Percentiles rank a stretch among this genome's conserved stretches.
These are phyloP conservation scores for Sinocyclocheilus rhinocerous DNA, from an alignment of 2,113 vertebrate genomes.

Conservation along the genomic window DNA sequence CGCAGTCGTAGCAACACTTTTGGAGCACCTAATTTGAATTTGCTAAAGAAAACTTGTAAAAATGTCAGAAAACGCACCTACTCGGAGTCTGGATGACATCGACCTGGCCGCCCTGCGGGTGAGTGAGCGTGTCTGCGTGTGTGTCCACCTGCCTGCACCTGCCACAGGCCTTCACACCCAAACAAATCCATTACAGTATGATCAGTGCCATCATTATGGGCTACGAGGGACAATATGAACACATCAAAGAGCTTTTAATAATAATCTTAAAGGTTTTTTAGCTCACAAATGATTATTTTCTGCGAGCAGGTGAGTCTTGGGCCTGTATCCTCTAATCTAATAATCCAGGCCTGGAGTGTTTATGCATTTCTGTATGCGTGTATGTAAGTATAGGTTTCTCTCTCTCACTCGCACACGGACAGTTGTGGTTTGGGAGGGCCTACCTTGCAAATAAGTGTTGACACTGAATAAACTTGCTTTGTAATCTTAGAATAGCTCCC, in stretches of 20 bases:
- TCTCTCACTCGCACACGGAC: neutral
- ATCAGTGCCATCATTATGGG: neutral
- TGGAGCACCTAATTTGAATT: constrained; percentile 10
- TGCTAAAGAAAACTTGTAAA: constrained; percentile 54
- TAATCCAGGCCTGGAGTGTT: neutral
- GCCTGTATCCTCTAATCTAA: constrained; percentile 16
- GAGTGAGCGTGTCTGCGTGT: constrained; percentile 78
- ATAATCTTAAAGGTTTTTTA: neutral
- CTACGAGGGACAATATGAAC: neutral
- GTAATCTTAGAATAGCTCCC: constrained; percentile 24
- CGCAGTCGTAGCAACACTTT: neutral
- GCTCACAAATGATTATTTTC: neutral
- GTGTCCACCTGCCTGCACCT: constrained; percentile 35
- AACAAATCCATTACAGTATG: neutral
- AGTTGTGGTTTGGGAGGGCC: constrained; percentile 25
- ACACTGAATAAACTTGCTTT: neutral
- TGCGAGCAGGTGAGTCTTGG: neutral
- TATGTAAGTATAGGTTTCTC: neutral
- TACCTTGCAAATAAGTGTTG: constrained; percentile 24
- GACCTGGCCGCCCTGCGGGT: constrained; percentile 91
- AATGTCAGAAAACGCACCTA: constrained; percentile 91
- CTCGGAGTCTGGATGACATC: constrained; percentile 94
- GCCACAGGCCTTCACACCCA: constrained; percentile 17
- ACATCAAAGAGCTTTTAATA: neutral
- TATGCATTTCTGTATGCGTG: neutral